These are phyloP conservation scores for Drosophila paranaensis DNA, from an alignment of 2,888 invertebrate genomes.

Conservation along the genomic window DNA sequence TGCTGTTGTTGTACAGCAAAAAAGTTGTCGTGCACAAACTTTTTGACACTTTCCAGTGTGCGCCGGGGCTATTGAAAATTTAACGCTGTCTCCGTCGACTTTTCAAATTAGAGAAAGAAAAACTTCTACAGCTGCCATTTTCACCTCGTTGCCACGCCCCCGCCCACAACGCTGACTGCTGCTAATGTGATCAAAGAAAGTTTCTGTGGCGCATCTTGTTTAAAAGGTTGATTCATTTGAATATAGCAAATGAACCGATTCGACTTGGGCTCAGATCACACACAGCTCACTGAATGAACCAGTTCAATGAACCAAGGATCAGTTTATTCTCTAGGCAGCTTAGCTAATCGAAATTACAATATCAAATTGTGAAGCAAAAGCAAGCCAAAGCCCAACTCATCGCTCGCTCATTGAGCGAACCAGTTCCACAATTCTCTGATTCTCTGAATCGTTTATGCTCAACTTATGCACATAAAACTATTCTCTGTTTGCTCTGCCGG, in stretches of 20 bases:
- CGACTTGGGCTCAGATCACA: not conserved
- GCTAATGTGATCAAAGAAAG: constrained; percentile 26
- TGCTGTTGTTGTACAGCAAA: constrained; percentile 6
- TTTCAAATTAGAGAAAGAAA: constrained; percentile 51
- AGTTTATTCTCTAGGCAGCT: not conserved
- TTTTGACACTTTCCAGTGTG: constrained; percentile 77
- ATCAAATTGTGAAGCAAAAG: not conserved
- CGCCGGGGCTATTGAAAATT: constrained; percentile 69
- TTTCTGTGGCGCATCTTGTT: constrained; percentile 18
- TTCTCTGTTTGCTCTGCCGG: constrained; percentile 6
- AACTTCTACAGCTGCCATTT: constrained; percentile 38
- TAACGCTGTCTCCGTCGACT: constrained; percentile 60
- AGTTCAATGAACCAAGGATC: not conserved
- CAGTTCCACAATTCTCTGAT: not conserved
- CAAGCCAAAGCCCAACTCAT: not conserved
- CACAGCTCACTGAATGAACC: not conserved
- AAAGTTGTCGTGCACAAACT: constrained; percentile 58
- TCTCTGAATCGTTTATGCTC: not conserved
- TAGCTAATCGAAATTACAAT: not conserved
- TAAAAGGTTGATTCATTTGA: constrained; percentile 3
- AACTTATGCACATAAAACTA: not conserved
- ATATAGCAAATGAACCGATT: not conserved
- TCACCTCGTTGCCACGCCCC: constrained; percentile 8
- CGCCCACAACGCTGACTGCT: not conserved
- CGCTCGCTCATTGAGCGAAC: not conserved